A percentile compares a stretch with the other conserved stretches of the same genome.
phyloP scores from a whole-genome alignment of 2,797 vertebrate genomes.

The Chloroceryle amazona region DNA sequence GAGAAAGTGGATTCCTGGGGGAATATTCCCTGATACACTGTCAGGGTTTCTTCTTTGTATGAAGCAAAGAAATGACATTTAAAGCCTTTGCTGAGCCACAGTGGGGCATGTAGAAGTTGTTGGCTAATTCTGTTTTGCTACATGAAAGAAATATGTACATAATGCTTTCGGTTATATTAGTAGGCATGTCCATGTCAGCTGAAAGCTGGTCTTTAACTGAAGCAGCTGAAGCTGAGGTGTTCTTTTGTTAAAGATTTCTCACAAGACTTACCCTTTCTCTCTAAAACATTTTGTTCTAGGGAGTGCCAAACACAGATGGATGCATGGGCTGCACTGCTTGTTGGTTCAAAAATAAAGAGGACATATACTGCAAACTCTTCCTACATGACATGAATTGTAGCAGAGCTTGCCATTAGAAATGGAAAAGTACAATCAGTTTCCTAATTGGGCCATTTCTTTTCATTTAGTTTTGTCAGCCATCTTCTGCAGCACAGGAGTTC shows the following conservation, averaged over 20 bases:
- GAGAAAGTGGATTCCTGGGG: background rate
- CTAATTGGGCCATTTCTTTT: constrained; percentile 50
- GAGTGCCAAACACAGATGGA: background rate
- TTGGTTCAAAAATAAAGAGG: background rate
- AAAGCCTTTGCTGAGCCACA: background rate
- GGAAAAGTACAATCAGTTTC: constrained; percentile 17
- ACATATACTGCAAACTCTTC: background rate
- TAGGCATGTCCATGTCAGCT: background rate
- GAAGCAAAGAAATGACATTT: background rate
- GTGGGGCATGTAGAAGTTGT: background rate
- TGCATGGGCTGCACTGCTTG: background rate
- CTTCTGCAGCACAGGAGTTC: constrained; percentile 1
- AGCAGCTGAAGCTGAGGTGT: background rate
- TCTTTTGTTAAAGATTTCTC: background rate
- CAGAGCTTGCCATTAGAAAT: constrained; percentile 21
- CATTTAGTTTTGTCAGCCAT: constrained; percentile 53
- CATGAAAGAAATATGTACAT: background rate
- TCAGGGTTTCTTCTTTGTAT: background rate
- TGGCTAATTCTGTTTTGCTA: background rate
- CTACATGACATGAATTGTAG: constrained; percentile 16
- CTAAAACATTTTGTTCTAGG: background rate
- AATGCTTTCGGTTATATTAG: background rate
- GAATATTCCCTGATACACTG: background rate
- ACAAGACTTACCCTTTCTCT: background rate
- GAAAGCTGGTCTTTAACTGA: background rate